Evolutionary conservation across 2,888 invertebrate genomes (phyloP).

Genomic region (Pyrrhosoma nymphula): DNA sequence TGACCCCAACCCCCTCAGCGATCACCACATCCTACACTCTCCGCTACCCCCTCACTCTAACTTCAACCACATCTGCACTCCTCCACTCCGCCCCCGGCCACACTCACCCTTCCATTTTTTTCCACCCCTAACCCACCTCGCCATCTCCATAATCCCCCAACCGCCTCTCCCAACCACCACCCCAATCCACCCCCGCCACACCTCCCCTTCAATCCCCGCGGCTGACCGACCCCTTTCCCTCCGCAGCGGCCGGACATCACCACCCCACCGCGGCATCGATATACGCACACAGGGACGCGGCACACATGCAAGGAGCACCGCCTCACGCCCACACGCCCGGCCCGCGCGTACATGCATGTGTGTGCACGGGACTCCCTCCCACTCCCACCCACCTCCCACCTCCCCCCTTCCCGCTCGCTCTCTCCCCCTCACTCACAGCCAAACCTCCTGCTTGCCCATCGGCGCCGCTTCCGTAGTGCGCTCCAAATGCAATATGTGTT

Average conservation of each 20-base stretch:
- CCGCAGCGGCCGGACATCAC: not conserved
- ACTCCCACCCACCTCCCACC: not conserved
- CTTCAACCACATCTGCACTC: no score
- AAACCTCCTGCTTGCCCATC: slow-evolving; percentile 47
- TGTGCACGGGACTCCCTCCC: not conserved
- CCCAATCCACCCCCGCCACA: not conserved
- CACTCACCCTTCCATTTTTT: no score
- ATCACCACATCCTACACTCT: no score
- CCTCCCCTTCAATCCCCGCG: not conserved
- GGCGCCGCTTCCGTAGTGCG: slow-evolving; percentile 57
- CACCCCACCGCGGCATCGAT: not conserved
- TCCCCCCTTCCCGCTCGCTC: not conserved
- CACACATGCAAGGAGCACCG: not conserved
- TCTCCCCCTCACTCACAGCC: slow-evolving; percentile 5
- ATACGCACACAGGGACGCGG: not conserved
- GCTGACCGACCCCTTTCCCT: not conserved
- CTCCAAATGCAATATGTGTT: slow-evolving; percentile 66
- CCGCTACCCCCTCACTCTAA: no score
- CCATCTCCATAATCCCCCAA: no score
- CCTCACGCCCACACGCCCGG: not conserved
- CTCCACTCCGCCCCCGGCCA: no score
- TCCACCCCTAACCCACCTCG: no score
- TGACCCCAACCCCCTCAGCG: no score
- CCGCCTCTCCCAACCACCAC: not conserved
- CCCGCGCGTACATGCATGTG: not conserved